Base-by-base conservation (phyloP, 2,888 invertebrate genomes). In the Catocala sponsa region DNA sequence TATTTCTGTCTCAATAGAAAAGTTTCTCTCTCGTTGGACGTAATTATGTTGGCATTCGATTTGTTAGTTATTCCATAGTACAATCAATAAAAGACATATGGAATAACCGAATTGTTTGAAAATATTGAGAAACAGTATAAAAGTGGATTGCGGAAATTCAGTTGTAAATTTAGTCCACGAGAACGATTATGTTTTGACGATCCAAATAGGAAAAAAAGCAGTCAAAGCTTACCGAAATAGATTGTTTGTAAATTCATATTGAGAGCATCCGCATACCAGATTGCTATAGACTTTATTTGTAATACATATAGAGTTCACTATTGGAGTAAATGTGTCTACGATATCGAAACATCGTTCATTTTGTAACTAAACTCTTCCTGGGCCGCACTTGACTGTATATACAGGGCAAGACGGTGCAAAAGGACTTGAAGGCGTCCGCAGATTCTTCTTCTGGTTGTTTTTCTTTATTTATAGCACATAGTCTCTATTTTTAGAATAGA, bases 311-410 rank as follows among this genome's bases (percentile, higher is more conserved):
- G 48, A 59, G 58, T 64, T 63, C 35, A 65, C 61, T 54, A 72
- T 74, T 69, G 76, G 57, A 72, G 70, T 35, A 73, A 85, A 84
- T 85, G 86, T 87, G 88, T 86, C 86, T 86, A 84, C 79, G 59
- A 55, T 60, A 68, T 70, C 70, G 67, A 74, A 60, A 73, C 70
- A 69, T 70, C 63, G 71, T 80, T 79, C 82, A 77, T 72, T 72
- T 81, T 83, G 81, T 86, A 76, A 84, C 85, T 87, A 85, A 87
- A 80, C 70, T 78, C 69, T 61, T 63, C 65, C 70, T 73, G 68
- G 65, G 62, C 90, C 90, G 91, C 69, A 83, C 92, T 94, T 94
- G 92, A 92, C 91, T 91, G 87, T 74, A 55, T 86, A 89, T 88
- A 81, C 72, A 88, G 90, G 91, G 89, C 91, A 92, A 94, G 93